Evolutionary conservation across 2,113 vertebrate genomes (phyloP).

Genomic region (Rhombomys opimus): DNA sequence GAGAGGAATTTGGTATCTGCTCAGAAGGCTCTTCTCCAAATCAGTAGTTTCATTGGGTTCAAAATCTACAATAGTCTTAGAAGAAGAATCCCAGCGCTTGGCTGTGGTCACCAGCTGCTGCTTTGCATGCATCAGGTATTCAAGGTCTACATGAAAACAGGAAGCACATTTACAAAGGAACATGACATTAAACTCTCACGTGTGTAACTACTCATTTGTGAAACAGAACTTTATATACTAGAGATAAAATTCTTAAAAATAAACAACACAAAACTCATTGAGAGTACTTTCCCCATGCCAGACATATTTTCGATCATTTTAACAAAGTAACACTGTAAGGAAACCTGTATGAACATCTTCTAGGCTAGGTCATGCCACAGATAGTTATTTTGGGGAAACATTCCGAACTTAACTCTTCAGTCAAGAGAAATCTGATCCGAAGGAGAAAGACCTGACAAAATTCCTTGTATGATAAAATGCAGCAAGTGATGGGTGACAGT

Average conservation of each 20-base stretch:
- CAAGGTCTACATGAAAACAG: constrained; percentile 90
- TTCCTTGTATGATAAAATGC: constrained; percentile 4
- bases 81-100: constrained; percentile 98
- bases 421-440: constrained; percentile 48
- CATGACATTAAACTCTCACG: constrained; percentile 54
- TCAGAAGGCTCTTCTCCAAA: constrained; percentile 96
- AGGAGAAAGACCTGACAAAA: background rate
- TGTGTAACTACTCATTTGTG: background rate
- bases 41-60: constrained; percentile 97
- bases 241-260: constrained; percentile 52
- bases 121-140: constrained; percentile 96
- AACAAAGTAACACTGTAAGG: constrained; percentile 48
- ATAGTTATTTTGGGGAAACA: constrained; percentile 4
- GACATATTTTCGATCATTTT: constrained; percentile 33
- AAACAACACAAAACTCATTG: constrained; percentile 1
- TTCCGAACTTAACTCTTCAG: constrained; percentile 53
- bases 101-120: constrained; percentile 97
- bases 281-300: constrained; percentile 2
- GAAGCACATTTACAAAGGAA: constrained; percentile 64
- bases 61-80: constrained; percentile 98
- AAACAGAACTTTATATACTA: constrained; percentile 15
- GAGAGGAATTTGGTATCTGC: constrained; percentile 98
- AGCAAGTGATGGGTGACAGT: background rate
- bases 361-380: background rate
- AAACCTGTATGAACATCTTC: background rate